phyloP scores from a whole-genome alignment of 2,888 invertebrate genomes.

The Cyrtodaria siliqua region DNA sequence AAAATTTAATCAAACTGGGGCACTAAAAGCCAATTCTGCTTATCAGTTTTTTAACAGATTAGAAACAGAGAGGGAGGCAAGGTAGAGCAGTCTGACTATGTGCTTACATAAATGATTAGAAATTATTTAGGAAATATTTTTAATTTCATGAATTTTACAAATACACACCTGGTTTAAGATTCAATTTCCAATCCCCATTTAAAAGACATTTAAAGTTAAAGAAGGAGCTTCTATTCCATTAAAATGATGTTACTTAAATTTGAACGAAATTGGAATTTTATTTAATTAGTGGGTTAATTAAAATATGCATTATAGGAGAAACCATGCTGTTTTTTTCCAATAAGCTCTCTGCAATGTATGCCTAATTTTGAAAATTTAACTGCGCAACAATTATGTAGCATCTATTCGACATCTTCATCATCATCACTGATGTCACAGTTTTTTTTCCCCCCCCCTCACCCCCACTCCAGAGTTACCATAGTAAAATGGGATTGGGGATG shows the following conservation, averaged over 20 bases:
- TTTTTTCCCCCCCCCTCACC: too few species aligned
- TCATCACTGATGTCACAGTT: too few species aligned
- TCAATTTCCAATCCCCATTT: slow-evolving; percentile 15
- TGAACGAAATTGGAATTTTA: slow-evolving; percentile 2
- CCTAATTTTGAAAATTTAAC: too few species aligned
- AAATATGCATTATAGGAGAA: too few species aligned
- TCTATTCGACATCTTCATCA: too few species aligned
- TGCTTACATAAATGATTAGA: slow-evolving; percentile 24
- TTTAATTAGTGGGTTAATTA: slow-evolving; percentile 14
- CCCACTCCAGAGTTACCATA: too few species aligned
- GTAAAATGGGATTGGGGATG: too few species aligned
- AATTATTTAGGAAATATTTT: slow-evolving; percentile 17
- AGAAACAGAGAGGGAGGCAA: neutral
- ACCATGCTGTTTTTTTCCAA: too few species aligned
- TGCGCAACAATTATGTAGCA: too few species aligned
- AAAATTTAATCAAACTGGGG: slow-evolving; percentile 11
- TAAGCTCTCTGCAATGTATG: too few species aligned
- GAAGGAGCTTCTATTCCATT: neutral
- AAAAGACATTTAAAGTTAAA: slow-evolving; percentile 1
- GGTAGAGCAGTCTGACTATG: neutral
- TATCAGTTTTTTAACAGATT: slow-evolving; percentile 28
- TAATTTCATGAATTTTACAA: slow-evolving; percentile 10
- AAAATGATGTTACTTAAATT: too few species aligned
- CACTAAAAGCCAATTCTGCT: slow-evolving; percentile 33
- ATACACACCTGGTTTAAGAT: too few species aligned